Evolutionary conservation across 1,140 invertebrate species (phyloP), one percentile per base, ranked within the genome.

Genomic region (Radopholus similis): DNA sequence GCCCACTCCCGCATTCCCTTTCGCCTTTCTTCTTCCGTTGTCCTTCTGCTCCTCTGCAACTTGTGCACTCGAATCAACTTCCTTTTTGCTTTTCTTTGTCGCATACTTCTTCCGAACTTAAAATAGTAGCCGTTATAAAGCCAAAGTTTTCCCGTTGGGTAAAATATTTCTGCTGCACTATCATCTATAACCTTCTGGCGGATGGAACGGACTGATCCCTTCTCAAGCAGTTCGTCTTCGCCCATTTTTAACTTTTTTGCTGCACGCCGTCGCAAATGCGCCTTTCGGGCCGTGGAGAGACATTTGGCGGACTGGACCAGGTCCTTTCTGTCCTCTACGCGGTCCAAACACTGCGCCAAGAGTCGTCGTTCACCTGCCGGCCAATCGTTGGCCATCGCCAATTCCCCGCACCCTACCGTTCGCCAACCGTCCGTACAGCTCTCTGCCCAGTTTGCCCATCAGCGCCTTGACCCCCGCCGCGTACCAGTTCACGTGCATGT

Each of bases 241-340:
- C 26, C 44, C 5, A 13, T 49, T 15, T 49, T 49, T 6, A 6
- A 21, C 26, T 49, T 49, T n/a, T 15, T 23, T 49, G 8, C 6
- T n/a, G 8, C 26, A 9, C 18, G 18, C 26, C n/a, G 18, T 11
- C 15, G 18, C 44, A 66, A 65, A 65, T 21, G 38, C 1, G 26
- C 40, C 37, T 68, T 73, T 47, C 74, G 26, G 9, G 68, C 64
- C 18, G 37, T 18, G 23, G 69, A 59, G 15, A 76, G 49, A 69
- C 74, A 76, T 56, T 67, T 58, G 18, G 74, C 59, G 1, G 56
- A 42, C 11, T 56, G 15, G 9, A 69, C 74, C 1, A 76, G 23
- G 53, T 76, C 74, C 18, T 60, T 57, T 47, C 62, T 66, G 38
- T 76, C 74, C n/a, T 77, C 71, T 23, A 76, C 68, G 53, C 57